Evolutionary conservation across 92 coral and sea anemone species (phyloP), one percentile per base, ranked within the genome.

Genomic region (Virgularia gustaviana): DNA sequence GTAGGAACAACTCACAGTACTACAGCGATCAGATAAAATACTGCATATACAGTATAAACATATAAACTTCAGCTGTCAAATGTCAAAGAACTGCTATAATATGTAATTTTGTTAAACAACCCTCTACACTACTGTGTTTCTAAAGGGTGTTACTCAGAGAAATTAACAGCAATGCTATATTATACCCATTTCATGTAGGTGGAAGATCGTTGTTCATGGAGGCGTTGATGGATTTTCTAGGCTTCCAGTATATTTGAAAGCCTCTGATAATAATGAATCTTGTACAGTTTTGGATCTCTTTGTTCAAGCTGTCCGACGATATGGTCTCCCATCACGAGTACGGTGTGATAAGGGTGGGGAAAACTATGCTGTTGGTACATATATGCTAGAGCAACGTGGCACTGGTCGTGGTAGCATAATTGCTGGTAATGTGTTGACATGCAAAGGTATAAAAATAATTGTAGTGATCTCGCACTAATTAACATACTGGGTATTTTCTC

Each of bases 321-420:
- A 45, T 53, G 85, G 85, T 31, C 75, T 80, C 27, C 80, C 85
- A 24, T 73, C 80, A 4, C 35, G 81, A 27, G 66, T 80, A 23
- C 49, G 70, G 13, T 76, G 65, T 36, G 81, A 73, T 80, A 27
- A 64, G 31, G 85, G 85, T 38, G 85, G 72, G 47, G 85, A 80
- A 59, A 80, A 80, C 54, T 49, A 45, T 71, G 79, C 49, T 61
- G 79, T 79, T 39, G 62, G 57, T 11, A 55, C 45, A 29, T 78
- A 55, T 24, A 70, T 78, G 78, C 42, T 78, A 47, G 35, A 70
- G 30, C 7, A 27, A 28, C 67, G 37, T 44, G 83, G 83, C 24
- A 31, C 72, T 25, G 74, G 49, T 45, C 49, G 77, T 15, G 83
- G 83, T 18, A 78, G 83, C 56, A 36, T 78, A 28, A 70, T 68